phyloP scores from a whole-genome alignment of 2,797 vertebrate genomes.

The Tadarida brasiliensis region DNA sequence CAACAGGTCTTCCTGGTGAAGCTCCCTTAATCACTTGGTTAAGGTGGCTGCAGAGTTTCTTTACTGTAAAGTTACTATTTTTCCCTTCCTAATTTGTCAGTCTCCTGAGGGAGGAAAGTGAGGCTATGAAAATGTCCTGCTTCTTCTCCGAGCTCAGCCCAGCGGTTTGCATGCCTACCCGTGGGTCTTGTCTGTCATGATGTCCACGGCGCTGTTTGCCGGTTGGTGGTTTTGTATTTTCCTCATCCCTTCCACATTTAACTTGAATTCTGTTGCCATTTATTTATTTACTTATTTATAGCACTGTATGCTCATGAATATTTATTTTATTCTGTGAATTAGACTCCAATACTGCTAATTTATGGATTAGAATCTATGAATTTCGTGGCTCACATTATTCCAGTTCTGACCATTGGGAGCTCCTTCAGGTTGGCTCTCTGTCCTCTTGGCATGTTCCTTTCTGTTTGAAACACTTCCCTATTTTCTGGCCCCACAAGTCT shows the following conservation, averaged over 20 bases:
- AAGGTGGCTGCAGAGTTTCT: not conserved
- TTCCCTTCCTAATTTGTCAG: not conserved
- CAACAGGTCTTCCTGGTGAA: rapidly evolving
- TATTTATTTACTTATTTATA: not conserved
- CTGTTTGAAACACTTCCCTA: not conserved
- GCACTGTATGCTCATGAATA: not conserved
- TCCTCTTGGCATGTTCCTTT: not conserved
- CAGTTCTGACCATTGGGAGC: not conserved
- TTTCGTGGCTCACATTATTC: not conserved
- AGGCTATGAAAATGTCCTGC: not conserved
- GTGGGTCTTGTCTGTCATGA: not conserved
- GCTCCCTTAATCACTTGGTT: not conserved
- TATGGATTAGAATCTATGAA: not conserved
- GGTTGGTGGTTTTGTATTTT: not conserved
- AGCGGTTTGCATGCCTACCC: not conserved
- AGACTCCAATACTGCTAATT: not conserved
- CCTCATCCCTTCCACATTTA: not conserved
- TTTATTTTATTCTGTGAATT: not conserved
- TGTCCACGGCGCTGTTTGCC: too few species aligned
- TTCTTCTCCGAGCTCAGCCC: not conserved
- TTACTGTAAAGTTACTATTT: not conserved
- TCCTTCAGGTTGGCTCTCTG: not conserved
- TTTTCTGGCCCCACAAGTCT: not conserved
- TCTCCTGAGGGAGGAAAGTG: not conserved
- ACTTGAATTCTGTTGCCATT: not conserved